A percentile compares a stretch with the other conserved stretches of the same genome.
Evolutionary conservation across 2,888 invertebrate species (phyloP).

Genomic region (Beris chalybata): DNA sequence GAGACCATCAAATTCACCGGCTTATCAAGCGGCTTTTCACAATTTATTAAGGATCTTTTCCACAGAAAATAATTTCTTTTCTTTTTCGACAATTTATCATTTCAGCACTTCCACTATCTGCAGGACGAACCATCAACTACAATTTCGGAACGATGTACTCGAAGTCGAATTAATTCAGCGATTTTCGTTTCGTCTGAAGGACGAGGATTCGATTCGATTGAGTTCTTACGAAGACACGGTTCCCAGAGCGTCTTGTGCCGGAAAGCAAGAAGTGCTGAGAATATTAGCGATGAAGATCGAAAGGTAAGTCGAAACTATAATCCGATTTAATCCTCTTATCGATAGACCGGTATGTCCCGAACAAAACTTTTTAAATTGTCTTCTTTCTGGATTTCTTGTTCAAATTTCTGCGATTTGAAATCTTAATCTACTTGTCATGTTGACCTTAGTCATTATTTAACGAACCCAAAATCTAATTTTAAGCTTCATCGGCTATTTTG

Average conservation of each 20-base stretch:
- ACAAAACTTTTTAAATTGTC: no score
- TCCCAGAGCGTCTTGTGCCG: conserved; percentile 78
- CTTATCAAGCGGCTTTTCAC: no score
- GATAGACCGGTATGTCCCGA: no score
- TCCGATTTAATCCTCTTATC: no score
- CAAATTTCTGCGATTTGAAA: no score
- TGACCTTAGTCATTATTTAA: no score
- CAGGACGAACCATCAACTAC: conserved; percentile 68
- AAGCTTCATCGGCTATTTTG: no score
- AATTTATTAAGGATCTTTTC: no score
- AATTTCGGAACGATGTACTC: conserved; percentile 64
- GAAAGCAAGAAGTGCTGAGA: conserved; percentile 76
- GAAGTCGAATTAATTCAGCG: conserved; percentile 82
- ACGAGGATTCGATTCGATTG: conserved; percentile 75
- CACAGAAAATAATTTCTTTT: neutral
- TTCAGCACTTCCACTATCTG: conserved; percentile 72
- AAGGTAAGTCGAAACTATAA: conserved; percentile 47
- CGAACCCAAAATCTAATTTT: no score
- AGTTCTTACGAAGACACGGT: conserved; percentile 77
- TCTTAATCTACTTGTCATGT: no score
- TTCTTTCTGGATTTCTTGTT: no score
- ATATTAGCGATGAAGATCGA: conserved; percentile 60
- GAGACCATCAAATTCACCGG: neutral
- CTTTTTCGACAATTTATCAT: conserved; percentile 35
- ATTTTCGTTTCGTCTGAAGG: conserved; percentile 80